Evolutionary conservation across 2,113 vertebrate genomes (phyloP).

Genomic region (Plestiodon gilberti): DNA sequence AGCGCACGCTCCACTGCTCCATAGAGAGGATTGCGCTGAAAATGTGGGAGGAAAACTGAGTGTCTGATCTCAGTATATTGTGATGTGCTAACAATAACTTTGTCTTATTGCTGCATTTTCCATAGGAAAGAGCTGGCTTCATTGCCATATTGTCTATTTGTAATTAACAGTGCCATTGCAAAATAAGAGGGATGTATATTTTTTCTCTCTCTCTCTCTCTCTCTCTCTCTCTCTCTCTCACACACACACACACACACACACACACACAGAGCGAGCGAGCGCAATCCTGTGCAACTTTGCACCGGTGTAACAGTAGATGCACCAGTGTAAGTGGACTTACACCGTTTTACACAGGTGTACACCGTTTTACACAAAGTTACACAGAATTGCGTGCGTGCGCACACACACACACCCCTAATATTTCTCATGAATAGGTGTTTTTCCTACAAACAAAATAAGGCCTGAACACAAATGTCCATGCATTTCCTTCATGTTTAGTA

Average conservation of each 20-base stretch:
- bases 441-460: slow-evolving; percentile 26
- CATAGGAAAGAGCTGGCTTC: background rate
- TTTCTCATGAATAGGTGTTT: slow-evolving; percentile 23
- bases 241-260: fast-evolving
- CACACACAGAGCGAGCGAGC: no score
- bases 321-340: no score
- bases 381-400: no score
- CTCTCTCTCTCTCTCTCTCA: no score
- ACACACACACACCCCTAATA: background rate
- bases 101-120: slow-evolving; percentile 1
- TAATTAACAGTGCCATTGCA: background rate
- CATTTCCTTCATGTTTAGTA: background rate
- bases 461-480: slow-evolving; percentile 34
- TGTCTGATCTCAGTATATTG: background rate
- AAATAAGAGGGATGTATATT: slow-evolving; percentile 11
- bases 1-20: no score
- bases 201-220: no score
- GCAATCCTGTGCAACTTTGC: no score
- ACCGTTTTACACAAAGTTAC: no score
- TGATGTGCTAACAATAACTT: background rate
- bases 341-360: no score
- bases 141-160: slow-evolving; percentile 10
- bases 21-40: background rate
- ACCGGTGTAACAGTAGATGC: no score
- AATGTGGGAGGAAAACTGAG: background rate